Base-by-base conservation (phyloP, 2,888 invertebrate species). In the Sialis fuliginosa region DNA sequence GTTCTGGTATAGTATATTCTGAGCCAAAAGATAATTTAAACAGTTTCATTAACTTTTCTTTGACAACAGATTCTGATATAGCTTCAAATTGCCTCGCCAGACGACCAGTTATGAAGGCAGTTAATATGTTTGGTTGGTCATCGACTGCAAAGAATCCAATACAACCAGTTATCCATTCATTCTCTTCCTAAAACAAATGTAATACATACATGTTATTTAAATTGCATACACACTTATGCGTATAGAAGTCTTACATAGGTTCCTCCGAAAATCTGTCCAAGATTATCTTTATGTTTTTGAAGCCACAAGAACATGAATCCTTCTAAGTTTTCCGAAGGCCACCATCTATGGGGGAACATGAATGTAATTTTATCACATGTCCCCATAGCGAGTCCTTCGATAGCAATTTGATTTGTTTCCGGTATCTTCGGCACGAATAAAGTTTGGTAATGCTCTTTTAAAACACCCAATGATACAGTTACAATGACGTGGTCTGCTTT, bases 311-410 rank as follows among this genome's bases (percentile, higher is more conserved):
- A 22, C 22, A 22, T 22, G 4, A 22, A 22, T 22, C 22, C 22
- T 6, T 39, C 39, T 7, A 39, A 39, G 10, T 13, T 13, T 1
- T 13, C 39, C 6, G 62, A 55, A 32, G 65, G 69, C 81, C 82
- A 82, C 77, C 82, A 82, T 1, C 70, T 68, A 37, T 68, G 60
- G 2, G 75, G 69, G 58, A 81, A 85, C 57, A 77, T 73, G 2
- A 84, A 64, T 44, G 75, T 72, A 49, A 84, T 72, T 66, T 84
- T 85, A 57, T 80, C 72, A 2, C 80, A 70, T 8, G 75, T 67
- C 30, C 80, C 79, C 52, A 80, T 71, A 33, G 72, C 74, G 10
- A 83, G 61, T 47, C 70, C 72, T 57, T 72, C 62, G 52, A 80
- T 79, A 8, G 74, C 64, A 48, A 63, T 66, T 1, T 70, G 58